Percentiles rank a stretch among this genome's conserved stretches.
phyloP scores from a whole-genome alignment of 2,113 vertebrate species.

The Numida meleagris region DNA sequence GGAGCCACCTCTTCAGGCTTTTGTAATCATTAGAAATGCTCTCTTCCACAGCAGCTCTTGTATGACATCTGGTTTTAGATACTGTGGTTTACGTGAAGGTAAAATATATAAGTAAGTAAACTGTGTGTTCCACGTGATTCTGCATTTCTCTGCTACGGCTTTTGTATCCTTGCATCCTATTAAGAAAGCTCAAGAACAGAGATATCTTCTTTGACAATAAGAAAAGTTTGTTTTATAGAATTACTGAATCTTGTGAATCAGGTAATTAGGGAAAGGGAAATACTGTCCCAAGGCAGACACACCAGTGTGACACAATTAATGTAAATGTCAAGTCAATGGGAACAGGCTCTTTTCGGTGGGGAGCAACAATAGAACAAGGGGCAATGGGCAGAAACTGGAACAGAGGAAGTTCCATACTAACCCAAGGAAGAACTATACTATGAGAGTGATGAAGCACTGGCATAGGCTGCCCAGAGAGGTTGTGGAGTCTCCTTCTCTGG shows the following conservation, averaged over 20 bases:
- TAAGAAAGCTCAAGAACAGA: background rate
- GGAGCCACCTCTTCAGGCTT: background rate
- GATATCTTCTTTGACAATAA: background rate
- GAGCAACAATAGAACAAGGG: too few relatives aligned
- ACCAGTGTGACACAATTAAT: background rate
- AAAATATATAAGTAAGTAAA: background rate
- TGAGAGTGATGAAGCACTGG: too few relatives aligned
- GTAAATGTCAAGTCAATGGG: background rate
- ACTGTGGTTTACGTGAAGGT: background rate
- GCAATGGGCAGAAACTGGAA: too few relatives aligned
- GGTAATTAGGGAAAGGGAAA: background rate
- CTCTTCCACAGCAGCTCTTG: background rate
- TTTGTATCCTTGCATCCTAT: background rate
- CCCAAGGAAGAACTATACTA: too few relatives aligned
- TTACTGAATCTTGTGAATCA: background rate
- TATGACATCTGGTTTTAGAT: background rate
- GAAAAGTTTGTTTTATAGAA: background rate
- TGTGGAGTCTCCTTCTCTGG: too few relatives aligned
- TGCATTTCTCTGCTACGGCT: background rate
- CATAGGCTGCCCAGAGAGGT: too few relatives aligned
- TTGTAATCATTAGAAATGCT: background rate
- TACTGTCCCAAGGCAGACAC: background rate
- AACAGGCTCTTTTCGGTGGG: too few relatives aligned
- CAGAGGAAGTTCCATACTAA: too few relatives aligned
- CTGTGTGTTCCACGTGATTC: rapidly evolving